Evolutionary conservation across 2,113 vertebrate genomes (phyloP).

Genomic region (Gavialis gangeticus): DNA sequence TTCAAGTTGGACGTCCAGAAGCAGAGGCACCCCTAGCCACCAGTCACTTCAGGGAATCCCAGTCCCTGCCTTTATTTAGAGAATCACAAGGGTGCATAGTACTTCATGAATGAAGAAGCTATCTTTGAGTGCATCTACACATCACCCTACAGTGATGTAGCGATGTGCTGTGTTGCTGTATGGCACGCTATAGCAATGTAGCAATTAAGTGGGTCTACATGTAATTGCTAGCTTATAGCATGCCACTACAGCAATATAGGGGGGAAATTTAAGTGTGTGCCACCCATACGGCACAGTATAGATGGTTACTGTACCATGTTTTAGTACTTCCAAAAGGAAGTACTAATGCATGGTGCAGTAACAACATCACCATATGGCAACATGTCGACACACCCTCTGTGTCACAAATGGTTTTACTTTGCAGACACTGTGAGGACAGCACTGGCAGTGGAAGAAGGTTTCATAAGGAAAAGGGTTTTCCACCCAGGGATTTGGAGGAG

Average conservation of each 20-base stretch:
- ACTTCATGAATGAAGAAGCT: background rate
- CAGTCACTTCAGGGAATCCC: background rate
- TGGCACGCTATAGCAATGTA: no score
- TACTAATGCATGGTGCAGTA: no score
- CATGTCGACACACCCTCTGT: background rate
- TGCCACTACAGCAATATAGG: no score
- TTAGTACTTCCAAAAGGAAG: no score
- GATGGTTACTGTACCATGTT: no score
- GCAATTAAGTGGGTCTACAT: no score
- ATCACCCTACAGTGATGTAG: background rate
- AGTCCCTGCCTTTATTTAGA: background rate
- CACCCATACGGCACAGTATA: no score
- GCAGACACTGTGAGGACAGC: background rate
- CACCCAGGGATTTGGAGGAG: background rate
- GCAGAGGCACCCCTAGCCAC: background rate
- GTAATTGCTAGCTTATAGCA: no score
- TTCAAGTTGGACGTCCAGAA: background rate
- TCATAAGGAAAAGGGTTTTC: background rate
- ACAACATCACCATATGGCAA: no score
- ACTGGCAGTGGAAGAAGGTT: no score
- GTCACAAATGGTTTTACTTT: background rate
- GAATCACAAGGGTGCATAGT: background rate
- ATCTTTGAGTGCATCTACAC: no score
- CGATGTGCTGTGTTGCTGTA: background rate
- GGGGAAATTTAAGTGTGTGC: no score